Percentiles rank a stretch among this genome's conserved stretches.
These are phyloP conservation scores for Cataglyphis rosenhaueri DNA, from an alignment of 2,888 invertebrate genomes.

Conservation along the genomic window DNA sequence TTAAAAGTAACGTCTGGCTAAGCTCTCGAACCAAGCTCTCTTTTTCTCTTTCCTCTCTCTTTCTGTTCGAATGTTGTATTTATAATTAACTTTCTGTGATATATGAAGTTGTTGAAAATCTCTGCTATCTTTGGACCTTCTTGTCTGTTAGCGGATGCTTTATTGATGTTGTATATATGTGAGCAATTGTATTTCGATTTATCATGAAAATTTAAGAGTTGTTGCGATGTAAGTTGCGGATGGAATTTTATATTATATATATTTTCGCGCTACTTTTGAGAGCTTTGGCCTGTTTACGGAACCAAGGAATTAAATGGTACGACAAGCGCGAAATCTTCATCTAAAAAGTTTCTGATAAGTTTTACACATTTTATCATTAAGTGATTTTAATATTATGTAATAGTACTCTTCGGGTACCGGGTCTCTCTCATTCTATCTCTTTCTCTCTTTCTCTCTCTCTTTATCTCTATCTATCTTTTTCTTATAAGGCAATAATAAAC, in stretches of 20 bases:
- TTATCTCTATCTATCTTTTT: constrained; percentile 46
- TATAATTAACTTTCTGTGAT: constrained; percentile 76
- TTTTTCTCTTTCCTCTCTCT: constrained; percentile 13
- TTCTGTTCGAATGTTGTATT: constrained; percentile 65
- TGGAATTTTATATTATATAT: constrained; percentile 60
- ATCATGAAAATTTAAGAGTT: constrained; percentile 52
- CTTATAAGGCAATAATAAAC: constrained; percentile 54
- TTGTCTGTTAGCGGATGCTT: constrained; percentile 71
- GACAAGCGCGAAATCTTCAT: not conserved
- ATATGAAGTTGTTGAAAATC: constrained; percentile 75
- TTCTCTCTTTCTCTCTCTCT: constrained; percentile 28
- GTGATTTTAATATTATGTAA: constrained; percentile 21
- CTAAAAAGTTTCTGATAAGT: not conserved
- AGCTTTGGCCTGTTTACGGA: constrained; percentile 59
- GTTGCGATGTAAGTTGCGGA: constrained; percentile 37
- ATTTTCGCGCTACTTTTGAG: constrained; percentile 55
- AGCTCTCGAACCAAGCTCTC: constrained; percentile 70
- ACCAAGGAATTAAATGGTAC: not conserved
- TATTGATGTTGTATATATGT: constrained; percentile 68
- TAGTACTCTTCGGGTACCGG: constrained; percentile 59
- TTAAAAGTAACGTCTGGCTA: constrained; percentile 46
- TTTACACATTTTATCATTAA: constrained; percentile 32
- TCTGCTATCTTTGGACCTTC: constrained; percentile 57
- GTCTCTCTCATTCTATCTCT: constrained; percentile 62
- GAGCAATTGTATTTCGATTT: constrained; percentile 62